These are phyloP conservation scores for Chalcis sispes DNA, from an alignment of 2,888 invertebrate genomes.

Conservation along the genomic window DNA sequence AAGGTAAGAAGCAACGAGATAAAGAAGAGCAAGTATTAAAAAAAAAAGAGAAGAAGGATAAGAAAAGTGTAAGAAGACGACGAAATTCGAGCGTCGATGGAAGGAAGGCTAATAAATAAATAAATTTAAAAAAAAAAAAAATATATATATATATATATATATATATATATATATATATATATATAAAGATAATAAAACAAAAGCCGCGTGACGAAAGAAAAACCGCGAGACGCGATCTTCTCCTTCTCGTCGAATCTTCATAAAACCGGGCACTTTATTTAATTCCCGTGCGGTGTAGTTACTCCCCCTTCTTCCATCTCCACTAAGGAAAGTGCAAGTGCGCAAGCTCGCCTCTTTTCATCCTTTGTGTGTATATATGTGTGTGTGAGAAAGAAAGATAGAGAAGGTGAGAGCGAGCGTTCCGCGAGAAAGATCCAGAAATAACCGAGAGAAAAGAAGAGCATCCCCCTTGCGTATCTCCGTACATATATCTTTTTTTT, in stretches of 20 bases:
- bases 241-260: too few species aligned
- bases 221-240: background rate
- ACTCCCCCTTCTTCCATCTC: conserved; percentile 22
- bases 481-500: too few species aligned
- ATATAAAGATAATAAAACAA: too few species aligned
- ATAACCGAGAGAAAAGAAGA: conserved; percentile 8
- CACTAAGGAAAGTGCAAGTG: conserved; percentile 45
- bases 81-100: background rate
- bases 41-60: background rate
- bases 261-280: conserved; percentile 18
- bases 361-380: conserved; percentile 41
- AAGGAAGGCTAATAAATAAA: background rate
- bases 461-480: too few species aligned
- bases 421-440: conserved; percentile 34
- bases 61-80: background rate
- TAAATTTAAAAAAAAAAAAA: background rate
- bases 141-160: too few species aligned
- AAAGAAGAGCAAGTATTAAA: background rate
- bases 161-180: too few species aligned
- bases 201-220: too few species aligned
- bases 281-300: conserved; percentile 43
- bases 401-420: too few species aligned
- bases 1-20: background rate
- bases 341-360: conserved; percentile 23
- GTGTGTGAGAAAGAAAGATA: too few species aligned